These are phyloP conservation scores for Acanthosepion esculentum DNA, from an alignment of 2,888 invertebrate species.

Conservation along the genomic window DNA sequence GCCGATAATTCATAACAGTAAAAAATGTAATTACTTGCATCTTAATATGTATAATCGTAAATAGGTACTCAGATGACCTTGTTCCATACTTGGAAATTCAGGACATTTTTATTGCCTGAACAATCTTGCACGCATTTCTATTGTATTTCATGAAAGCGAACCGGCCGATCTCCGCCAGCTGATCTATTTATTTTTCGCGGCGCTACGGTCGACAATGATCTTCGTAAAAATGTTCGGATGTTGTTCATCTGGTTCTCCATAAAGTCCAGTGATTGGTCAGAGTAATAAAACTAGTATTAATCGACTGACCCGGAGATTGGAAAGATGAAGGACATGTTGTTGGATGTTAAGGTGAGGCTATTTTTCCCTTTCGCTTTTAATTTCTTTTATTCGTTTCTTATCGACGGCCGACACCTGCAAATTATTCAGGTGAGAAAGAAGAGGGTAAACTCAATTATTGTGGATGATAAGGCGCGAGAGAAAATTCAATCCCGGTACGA, in stretches of 20 bases:
- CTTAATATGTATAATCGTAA: too few species aligned
- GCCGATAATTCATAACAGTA: too few species aligned
- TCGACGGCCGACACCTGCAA: neutral
- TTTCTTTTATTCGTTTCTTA: neutral
- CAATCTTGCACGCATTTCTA: too few species aligned
- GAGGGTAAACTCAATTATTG: neutral
- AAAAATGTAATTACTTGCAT: too few species aligned
- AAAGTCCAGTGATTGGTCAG: neutral
- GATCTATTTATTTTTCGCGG: too few species aligned
- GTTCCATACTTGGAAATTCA: too few species aligned
- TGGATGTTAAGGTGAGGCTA: neutral
- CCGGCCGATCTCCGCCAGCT: too few species aligned
- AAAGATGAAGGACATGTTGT: neutral
- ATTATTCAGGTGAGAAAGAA: neutral
- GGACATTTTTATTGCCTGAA: too few species aligned
- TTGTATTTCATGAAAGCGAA: too few species aligned
- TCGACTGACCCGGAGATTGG: neutral
- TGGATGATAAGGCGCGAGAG: neutral
- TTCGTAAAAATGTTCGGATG: neutral
- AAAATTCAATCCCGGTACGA: neutral
- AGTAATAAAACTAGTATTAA: neutral
- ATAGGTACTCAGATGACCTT: too few species aligned
- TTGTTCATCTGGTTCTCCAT: neutral
- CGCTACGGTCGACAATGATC: too few species aligned
- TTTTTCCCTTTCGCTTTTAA: neutral